These are phyloP conservation scores for Eleutherodactylus coqui DNA, from an alignment of 2,797 vertebrate species.

Conservation along the genomic window DNA sequence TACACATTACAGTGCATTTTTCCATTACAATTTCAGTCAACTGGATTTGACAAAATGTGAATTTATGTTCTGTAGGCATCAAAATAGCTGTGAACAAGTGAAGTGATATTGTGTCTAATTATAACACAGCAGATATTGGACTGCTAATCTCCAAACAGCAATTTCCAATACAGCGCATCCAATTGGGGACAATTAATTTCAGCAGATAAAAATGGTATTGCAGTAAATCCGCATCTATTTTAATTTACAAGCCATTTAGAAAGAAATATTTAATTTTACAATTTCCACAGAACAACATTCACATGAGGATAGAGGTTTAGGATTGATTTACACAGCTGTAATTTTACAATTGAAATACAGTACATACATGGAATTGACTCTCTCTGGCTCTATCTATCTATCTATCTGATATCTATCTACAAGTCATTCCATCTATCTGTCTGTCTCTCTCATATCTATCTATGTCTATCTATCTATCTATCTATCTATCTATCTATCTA, in stretches of 20 bases:
- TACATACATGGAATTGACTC: background rate
- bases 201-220: conserved; percentile 9
- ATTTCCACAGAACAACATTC: background rate
- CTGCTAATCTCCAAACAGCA: conserved; percentile 15
- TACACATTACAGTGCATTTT: background rate
- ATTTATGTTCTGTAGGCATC: conserved; percentile 8
- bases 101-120: conserved; percentile 16
- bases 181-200: background rate
- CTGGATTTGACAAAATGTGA: conserved; percentile 14
- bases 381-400: too few species aligned
- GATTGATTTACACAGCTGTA: background rate
- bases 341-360: background rate
- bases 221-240: conserved; percentile 11
- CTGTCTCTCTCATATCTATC: background rate
- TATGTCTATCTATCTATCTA: too few species aligned
- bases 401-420: too few species aligned
- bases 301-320: background rate
- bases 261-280: conserved; percentile 17
- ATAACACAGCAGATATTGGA: conserved; percentile 32
- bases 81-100: conserved; percentile 27
- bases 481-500: background rate
- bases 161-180: background rate
- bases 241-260: background rate
- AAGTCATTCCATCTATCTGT: background rate
- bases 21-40: background rate